Conservation (phyloP, 2,797 vertebrate species). For the Phyllotis vaccarum region DNA sequence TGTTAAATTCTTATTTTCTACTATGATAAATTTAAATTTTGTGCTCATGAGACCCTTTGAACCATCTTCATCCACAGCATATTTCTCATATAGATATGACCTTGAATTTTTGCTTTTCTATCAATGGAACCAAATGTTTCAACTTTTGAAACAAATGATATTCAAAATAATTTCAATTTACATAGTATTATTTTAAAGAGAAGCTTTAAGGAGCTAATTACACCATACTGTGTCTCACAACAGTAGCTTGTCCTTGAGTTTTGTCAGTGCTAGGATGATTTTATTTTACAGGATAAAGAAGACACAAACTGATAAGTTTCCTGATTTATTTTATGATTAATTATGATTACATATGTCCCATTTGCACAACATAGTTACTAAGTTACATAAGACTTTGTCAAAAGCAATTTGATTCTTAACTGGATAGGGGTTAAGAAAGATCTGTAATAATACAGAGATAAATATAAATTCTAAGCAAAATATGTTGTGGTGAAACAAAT, state of each 20-base stretch:
- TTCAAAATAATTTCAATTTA: neutral
- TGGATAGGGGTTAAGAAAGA: neutral
- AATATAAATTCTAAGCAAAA: neutral
- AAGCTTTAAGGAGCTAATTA: neutral
- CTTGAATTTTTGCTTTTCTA: neutral
- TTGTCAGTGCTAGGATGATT: neutral
- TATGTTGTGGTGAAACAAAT: neutral
- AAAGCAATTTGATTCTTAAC: neutral
- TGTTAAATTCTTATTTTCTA: conserved; percentile 37
- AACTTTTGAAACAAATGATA: neutral
- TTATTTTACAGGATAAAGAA: neutral
- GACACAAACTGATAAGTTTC: neutral
- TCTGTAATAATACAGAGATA: neutral
- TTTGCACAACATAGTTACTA: neutral
- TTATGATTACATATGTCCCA: neutral
- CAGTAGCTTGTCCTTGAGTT: neutral
- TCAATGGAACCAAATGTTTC: neutral
- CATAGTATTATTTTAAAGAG: conserved; percentile 7
- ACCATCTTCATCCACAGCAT: neutral
- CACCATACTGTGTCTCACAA: neutral
- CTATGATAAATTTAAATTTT: neutral
- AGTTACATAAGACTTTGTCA: neutral
- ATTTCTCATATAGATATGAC: neutral
- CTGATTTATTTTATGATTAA: neutral
- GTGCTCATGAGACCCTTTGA: neutral